phyloP scores from a whole-genome alignment of 2,888 invertebrate genomes.

The Apodemia zela region DNA sequence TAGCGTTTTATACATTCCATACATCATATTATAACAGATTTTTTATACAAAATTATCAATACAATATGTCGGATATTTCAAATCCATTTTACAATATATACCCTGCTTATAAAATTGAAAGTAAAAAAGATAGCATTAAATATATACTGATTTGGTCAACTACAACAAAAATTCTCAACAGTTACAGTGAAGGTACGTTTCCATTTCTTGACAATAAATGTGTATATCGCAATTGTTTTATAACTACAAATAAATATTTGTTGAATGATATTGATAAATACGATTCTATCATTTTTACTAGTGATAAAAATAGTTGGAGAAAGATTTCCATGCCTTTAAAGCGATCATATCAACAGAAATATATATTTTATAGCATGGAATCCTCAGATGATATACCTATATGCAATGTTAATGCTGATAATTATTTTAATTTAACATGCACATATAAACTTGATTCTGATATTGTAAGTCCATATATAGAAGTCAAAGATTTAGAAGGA shows the following conservation, averaged over 20 bases:
- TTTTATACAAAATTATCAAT: conserved; percentile 35
- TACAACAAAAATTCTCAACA: conserved; percentile 28
- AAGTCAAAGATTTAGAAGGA: conserved; percentile 48
- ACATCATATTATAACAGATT: conserved; percentile 41
- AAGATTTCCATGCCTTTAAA: conserved; percentile 39
- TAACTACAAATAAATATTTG: conserved; percentile 49
- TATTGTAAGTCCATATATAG: conserved; percentile 56
- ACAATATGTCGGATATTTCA: conserved; percentile 2
- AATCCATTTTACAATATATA: not conserved
- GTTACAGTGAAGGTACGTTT: conserved; percentile 42
- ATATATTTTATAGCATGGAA: conserved; percentile 53
- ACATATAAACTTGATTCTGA: conserved; percentile 63
- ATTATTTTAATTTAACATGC: conserved; percentile 72
- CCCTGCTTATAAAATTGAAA: not conserved
- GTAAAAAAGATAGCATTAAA: conserved; percentile 35
- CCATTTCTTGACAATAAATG: conserved; percentile 50
- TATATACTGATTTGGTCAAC: conserved; percentile 55
- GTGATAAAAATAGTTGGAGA: conserved; percentile 39
- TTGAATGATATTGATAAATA: conserved; percentile 48
- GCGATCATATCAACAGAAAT: conserved; percentile 53
- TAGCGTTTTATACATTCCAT: conserved; percentile 60
- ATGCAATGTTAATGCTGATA: conserved; percentile 48
- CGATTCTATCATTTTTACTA: conserved; percentile 57
- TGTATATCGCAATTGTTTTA: conserved; percentile 49
- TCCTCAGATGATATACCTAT: conserved; percentile 48